Percentiles rank a stretch among this genome's conserved stretches.
Conservation (phyloP, 2,113 vertebrate genomes). For the Narcine bancroftii region DNA sequence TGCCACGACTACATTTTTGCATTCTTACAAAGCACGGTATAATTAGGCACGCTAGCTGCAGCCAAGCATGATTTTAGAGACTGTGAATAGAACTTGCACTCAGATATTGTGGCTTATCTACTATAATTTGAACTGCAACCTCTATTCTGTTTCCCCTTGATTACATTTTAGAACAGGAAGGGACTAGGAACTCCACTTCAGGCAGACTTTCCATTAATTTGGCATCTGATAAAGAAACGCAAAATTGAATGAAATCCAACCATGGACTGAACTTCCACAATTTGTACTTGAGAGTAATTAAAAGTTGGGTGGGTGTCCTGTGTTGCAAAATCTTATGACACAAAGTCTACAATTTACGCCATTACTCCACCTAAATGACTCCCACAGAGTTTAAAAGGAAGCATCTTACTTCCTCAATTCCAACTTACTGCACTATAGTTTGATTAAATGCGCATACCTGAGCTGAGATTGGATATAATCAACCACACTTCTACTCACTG, state of each 20-base stretch:
- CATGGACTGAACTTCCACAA: conserved; percentile 40
- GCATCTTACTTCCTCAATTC: conserved; percentile 44
- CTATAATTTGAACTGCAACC: conserved; percentile 50
- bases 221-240: conserved; percentile 43
- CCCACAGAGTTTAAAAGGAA: conserved; percentile 44
- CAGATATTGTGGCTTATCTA: conserved; percentile 51
- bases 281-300: conserved; percentile 45
- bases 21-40: conserved; percentile 10
- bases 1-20: conserved; percentile 25
- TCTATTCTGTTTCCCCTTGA: conserved; percentile 55
- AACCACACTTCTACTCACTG: neutral
- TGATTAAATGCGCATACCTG: conserved; percentile 40
- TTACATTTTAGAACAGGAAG: conserved; percentile 62
- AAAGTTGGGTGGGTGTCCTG: conserved; percentile 39
- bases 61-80: conserved; percentile 1
- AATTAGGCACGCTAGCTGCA: neutral
- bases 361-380: conserved; percentile 43
- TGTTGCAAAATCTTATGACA: conserved; percentile 41
- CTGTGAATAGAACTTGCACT: conserved; percentile 27
- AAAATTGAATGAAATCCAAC: conserved; percentile 48
- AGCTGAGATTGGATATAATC: conserved; percentile 37
- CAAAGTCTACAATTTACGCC: conserved; percentile 40
- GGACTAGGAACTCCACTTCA: conserved; percentile 52
- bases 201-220: conserved; percentile 44
- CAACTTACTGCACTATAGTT: conserved; percentile 33